Conservation (phyloP, 2,888 invertebrate genomes). For the Pocota personata region DNA sequence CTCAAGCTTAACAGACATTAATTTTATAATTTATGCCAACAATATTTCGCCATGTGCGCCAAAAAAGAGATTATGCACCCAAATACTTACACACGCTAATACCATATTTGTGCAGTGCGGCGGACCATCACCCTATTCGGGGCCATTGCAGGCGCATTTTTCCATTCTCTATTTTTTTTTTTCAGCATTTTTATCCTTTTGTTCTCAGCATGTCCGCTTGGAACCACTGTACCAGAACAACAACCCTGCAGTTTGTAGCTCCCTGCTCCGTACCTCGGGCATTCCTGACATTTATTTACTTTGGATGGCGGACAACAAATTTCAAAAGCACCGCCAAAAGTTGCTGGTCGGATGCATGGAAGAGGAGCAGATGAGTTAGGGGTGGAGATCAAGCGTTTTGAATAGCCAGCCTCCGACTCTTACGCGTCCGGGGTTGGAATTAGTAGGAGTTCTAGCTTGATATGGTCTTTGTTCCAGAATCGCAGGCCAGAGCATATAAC, state of each 20-base stretch:
- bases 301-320: slow-evolving; percentile 72
- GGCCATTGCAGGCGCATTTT: slow-evolving; percentile 58
- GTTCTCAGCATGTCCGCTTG: slow-evolving; percentile 69
- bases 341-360: slow-evolving; percentile 51
- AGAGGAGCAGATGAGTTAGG: slow-evolving; percentile 33
- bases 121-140: slow-evolving; percentile 59
- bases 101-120: slow-evolving; percentile 73
- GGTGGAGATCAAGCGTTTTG: slow-evolving; percentile 50
- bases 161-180: slow-evolving; percentile 24
- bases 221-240: slow-evolving; percentile 71
- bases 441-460: slow-evolving; percentile 47
- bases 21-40: slow-evolving; percentile 74
- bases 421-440: slow-evolving; percentile 22
- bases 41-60: slow-evolving; percentile 74
- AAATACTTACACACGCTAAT: slow-evolving; percentile 70
- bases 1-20: slow-evolving; percentile 73
- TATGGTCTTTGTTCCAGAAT: slow-evolving; percentile 54
- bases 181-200: slow-evolving; percentile 57
- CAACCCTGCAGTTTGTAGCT: slow-evolving; percentile 45
- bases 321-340: slow-evolving; percentile 70
- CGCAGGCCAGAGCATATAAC: slow-evolving; percentile 49
- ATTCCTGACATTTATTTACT: slow-evolving; percentile 70
- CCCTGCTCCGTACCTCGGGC: slow-evolving; percentile 28
- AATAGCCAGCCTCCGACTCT: slow-evolving; percentile 21
- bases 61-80: slow-evolving; percentile 72